Conservation (phyloP, 2,797 vertebrate species). For the Rhinatrema bivittatum region DNA sequence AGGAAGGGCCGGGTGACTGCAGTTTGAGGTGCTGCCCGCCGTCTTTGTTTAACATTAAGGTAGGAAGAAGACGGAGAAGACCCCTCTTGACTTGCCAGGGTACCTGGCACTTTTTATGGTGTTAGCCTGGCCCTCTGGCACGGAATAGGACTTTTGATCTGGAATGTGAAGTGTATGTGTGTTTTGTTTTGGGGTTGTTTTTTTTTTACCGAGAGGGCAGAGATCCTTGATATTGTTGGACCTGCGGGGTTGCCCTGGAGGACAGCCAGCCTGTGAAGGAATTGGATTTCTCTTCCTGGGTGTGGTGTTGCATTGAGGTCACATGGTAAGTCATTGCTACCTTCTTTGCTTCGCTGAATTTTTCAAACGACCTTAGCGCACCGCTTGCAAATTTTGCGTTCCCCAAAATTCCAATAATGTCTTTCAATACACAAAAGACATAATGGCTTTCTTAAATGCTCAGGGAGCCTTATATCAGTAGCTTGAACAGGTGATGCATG, state of each 20-base stretch:
- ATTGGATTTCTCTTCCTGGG: slow-evolving; percentile 1
- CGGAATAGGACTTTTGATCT: slow-evolving; percentile 1
- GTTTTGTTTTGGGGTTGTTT: too few relatives aligned
- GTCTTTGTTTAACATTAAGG: slow-evolving; percentile 13
- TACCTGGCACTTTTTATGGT: neutral
- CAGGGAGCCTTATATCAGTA: too few relatives aligned
- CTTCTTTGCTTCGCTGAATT: too few relatives aligned
- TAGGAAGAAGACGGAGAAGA: neutral
- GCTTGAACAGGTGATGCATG: too few relatives aligned
- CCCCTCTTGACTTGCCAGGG: neutral
- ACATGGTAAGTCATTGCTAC: slow-evolving; percentile 42
- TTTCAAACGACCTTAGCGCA: too few relatives aligned
- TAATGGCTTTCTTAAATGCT: too few relatives aligned
- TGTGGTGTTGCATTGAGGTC: slow-evolving; percentile 12
- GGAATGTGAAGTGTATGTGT: slow-evolving; percentile 15
- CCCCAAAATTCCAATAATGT: neutral
- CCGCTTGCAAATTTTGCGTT: too few relatives aligned
- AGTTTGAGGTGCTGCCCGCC: slow-evolving; percentile 10
- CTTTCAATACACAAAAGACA: too few relatives aligned
- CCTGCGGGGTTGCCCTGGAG: slow-evolving; percentile 16
- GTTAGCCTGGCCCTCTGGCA: neutral
- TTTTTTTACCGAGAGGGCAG: slow-evolving; percentile 4
- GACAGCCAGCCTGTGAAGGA: slow-evolving; percentile 16
- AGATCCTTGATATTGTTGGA: slow-evolving; percentile 7
- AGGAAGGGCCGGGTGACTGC: slow-evolving; percentile 14